Evolutionary conservation across 2,888 invertebrate genomes (phyloP).

Genomic region (Netelia virgata): DNA sequence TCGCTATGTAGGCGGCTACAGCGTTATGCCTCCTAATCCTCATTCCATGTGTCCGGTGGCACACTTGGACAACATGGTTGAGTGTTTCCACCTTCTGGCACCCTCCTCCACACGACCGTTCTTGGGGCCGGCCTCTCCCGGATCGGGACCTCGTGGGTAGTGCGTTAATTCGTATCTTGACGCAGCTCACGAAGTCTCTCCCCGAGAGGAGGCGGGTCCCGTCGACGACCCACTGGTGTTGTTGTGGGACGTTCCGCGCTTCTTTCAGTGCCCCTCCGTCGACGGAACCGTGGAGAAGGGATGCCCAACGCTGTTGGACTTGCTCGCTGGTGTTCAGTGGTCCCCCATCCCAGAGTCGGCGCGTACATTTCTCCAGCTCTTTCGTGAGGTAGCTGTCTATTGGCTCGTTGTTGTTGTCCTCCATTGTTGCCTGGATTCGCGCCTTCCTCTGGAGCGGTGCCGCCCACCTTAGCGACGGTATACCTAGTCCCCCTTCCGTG

Average conservation of each 20-base stretch:
- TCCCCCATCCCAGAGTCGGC: neutral
- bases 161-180: conserved; percentile 76
- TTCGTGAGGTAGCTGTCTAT: neutral
- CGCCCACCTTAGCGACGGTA: too few species aligned
- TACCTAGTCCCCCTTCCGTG: too few species aligned
- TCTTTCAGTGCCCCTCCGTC: conserved; percentile 53
- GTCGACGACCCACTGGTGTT: conserved; percentile 58
- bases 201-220: conserved; percentile 55
- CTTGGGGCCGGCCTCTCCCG: conserved; percentile 68
- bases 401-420: neutral
- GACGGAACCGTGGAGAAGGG: neutral
- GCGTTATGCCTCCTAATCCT: conserved; percentile 55
- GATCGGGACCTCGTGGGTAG: conserved; percentile 75
- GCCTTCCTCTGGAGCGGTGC: neutral
- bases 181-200: conserved; percentile 50
- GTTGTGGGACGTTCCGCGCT: conserved; percentile 26
- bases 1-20: neutral
- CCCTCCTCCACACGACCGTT: conserved; percentile 71
- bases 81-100: conserved; percentile 76
- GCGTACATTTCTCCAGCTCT: neutral
- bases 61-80: conserved; percentile 76
- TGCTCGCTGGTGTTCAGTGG: neutral
- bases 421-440: neutral
- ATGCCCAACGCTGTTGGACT: neutral
- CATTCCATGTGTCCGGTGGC: conserved; percentile 78